These are phyloP conservation scores for Circaetus cinerascens DNA, from an alignment of 2,113 vertebrate genomes.

Conservation along the genomic window DNA sequence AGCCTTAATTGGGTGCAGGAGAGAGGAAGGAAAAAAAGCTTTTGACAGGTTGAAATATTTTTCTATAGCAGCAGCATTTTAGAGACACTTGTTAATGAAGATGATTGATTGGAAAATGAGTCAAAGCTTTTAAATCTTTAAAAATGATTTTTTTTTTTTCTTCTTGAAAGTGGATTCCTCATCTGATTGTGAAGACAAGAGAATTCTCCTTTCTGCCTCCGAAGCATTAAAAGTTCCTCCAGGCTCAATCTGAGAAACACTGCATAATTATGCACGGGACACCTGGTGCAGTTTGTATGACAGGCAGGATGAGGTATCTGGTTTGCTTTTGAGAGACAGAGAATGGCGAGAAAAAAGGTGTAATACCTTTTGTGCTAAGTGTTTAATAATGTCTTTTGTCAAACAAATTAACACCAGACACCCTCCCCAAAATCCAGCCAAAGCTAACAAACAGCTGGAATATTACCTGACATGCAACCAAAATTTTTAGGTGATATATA, in stretches of 20 bases:
- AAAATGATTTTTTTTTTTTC: background rate
- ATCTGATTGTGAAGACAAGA: constrained; percentile 28
- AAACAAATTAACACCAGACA: constrained; percentile 40
- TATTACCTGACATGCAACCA: background rate
- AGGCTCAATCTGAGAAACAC: background rate
- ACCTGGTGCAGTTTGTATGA: constrained; percentile 22
- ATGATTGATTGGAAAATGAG: constrained; percentile 68
- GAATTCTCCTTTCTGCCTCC: constrained; percentile 18
- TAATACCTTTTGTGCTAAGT: background rate
- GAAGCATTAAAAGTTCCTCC: constrained; percentile 29
- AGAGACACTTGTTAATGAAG: constrained; percentile 54
- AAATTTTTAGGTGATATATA: background rate
- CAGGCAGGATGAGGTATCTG: background rate
- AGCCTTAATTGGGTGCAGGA: constrained; percentile 39
- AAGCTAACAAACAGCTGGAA: background rate
- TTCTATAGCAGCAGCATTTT: constrained; percentile 43
- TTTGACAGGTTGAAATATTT: constrained; percentile 59
- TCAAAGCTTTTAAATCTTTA: constrained; percentile 62
- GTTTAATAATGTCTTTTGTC: constrained; percentile 43
- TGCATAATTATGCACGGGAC: background rate
- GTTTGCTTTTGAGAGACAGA: background rate
- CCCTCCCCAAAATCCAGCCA: background rate
- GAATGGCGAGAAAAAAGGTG: background rate
- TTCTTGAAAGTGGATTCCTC: constrained; percentile 31
- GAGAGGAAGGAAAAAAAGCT: background rate